Evolutionary conservation across 1,140 invertebrate species (phyloP), one percentile per base, ranked within the genome.

Genomic region (Tetramorium alpestre): DNA sequence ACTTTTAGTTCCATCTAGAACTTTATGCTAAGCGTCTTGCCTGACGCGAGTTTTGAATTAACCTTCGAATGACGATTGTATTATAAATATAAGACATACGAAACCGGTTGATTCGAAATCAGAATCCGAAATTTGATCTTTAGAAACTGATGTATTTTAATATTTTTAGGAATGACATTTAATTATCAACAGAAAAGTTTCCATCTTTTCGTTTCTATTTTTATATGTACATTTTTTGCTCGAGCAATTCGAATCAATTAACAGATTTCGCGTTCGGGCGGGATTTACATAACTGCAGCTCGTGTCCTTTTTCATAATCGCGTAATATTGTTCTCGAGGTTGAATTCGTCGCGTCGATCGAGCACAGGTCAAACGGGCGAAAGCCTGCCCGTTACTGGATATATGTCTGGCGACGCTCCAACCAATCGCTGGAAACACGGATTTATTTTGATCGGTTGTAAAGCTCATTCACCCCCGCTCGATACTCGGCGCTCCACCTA

Each of bases 361-460:
- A 38, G 11, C 54, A 44, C 56, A 22, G 11, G 18, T 33, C 64
- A 16, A 81, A 22, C 25, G 22, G 25, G 8, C 18, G 41, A 25
- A 81, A 47, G 10, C 7, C n/a, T 33, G 28, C 5, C 64, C 78
- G 33, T 72, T 81, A 3, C 6, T 73, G 54, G 25, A 82, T 49
- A 5, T 44, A 56, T 49, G 13, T 49, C 38, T 85, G 70, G 72
- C 58, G 16, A 77, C 16, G 10, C n/a, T 77, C 72, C 72, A 85
- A 85, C 33, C 72, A 65, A 77, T 85, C 72, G n/a, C 8, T 77
- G 28, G 13, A 77, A 75, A 64, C 72, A 22, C 58, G 62, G 22
- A 85, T 85, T 77, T 78, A 85, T 85, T 64, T 77, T 65, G 73
- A 65, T 78, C 22, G 58, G 22, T 47, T 44, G 56, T 56, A 54